Percentiles rank a stretch among this genome's conserved stretches.
Conservation (phyloP, 2,888 invertebrate genomes). For the Podabrus alpinus region DNA sequence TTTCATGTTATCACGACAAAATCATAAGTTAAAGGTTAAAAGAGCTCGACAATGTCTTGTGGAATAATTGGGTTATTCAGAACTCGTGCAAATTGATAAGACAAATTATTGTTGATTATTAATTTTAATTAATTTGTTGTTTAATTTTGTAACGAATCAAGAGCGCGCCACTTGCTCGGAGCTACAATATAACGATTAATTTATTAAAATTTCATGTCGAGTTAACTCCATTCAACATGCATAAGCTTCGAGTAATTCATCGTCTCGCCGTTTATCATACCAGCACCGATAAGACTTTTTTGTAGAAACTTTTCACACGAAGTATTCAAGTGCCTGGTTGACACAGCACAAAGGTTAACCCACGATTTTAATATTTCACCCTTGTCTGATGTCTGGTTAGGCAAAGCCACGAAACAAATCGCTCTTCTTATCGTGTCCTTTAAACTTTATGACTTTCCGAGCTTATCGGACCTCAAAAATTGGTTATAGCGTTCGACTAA, state of each 20-base stretch:
- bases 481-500: conserved; percentile 28
- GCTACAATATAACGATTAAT: background rate
- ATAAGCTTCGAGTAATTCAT: background rate
- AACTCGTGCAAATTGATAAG: background rate
- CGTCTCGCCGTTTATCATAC: background rate
- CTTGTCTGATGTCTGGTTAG: background rate
- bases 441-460: conserved; percentile 33
- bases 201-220: background rate
- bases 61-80: background rate
- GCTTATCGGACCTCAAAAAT: conserved; percentile 24
- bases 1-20: background rate
- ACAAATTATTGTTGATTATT: background rate
- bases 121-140: background rate
- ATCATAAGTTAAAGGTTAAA: background rate
- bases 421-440: conserved; percentile 25
- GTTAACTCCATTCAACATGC: background rate
- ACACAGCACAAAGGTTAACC: background rate
- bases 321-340: background rate
- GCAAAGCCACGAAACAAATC: conserved; percentile 18
- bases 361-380: background rate
- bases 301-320: background rate
- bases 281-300: background rate
- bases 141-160: background rate
- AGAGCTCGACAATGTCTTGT: background rate
- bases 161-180: background rate